phyloP scores from a whole-genome alignment of 2,888 invertebrate species.

The Oligia latruncula region DNA sequence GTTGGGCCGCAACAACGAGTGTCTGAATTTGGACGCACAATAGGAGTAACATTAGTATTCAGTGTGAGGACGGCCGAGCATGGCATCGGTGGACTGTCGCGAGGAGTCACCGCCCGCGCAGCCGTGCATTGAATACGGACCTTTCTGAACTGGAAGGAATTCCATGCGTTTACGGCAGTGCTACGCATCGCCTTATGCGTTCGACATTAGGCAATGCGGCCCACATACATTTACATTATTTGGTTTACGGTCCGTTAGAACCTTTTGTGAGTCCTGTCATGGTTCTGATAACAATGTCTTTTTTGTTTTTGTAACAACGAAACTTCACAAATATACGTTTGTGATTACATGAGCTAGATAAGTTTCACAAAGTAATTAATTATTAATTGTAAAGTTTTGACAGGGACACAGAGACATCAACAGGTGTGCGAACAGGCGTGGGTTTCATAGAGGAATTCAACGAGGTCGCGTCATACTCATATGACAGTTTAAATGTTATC shows the following conservation, averaged over 20 bases:
- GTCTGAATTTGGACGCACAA: conserved; percentile 79
- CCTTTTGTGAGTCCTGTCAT: conserved; percentile 73
- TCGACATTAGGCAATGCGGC: conserved; percentile 83
- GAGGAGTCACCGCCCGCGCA: conserved; percentile 87
- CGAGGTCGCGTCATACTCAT: conserved; percentile 49
- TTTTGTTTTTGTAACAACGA: conserved; percentile 41
- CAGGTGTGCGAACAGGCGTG: conserved; percentile 75
- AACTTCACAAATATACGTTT: conserved; percentile 13
- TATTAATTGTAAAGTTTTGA: neutral
- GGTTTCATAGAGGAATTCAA: conserved; percentile 68
- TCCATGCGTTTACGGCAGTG: conserved; percentile 78
- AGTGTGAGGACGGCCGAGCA: conserved; percentile 76
- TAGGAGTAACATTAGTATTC: conserved; percentile 85
- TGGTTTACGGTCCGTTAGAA: conserved; percentile 83
- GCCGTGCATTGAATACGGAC: conserved; percentile 85
- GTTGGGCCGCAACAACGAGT: conserved; percentile 78
- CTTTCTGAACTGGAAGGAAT: conserved; percentile 78
- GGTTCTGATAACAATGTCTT: conserved; percentile 65
- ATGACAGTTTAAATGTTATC: conserved; percentile 42
- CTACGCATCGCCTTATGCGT: conserved; percentile 80
- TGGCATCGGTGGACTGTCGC: conserved; percentile 83
- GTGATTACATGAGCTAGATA: conserved; percentile 23
- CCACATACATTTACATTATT: conserved; percentile 84
- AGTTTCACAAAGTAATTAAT: conserved; percentile 12
- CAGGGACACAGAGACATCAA: conserved; percentile 61